Conservation (phyloP, 2,888 invertebrate genomes). For the Anoplius nigerrimus region DNA sequence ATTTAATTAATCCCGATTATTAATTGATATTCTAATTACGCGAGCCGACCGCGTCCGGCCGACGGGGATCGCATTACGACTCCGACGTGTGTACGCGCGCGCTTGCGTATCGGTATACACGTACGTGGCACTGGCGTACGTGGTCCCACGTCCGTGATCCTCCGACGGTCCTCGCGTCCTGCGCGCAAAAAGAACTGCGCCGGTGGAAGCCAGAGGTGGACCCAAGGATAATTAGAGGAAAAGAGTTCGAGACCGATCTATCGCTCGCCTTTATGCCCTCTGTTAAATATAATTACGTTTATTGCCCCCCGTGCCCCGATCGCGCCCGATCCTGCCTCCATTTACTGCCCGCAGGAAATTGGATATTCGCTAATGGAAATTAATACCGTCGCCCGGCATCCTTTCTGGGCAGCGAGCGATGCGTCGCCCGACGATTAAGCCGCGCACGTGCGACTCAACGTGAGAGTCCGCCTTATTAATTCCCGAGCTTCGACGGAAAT, state of each 20-base stretch:
- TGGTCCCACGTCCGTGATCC: no score
- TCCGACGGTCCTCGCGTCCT: no score
- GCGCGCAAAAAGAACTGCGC: slow-evolving; percentile 27
- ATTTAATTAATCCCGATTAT: slow-evolving; percentile 61
- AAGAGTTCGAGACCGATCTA: slow-evolving; percentile 55
- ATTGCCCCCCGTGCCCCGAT: slow-evolving; percentile 48
- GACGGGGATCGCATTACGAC: slow-evolving; percentile 40
- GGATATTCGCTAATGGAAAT: slow-evolving; percentile 66
- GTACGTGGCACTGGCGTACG: neutral
- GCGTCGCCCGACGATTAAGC: slow-evolving; percentile 29
- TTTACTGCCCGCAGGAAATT: slow-evolving; percentile 63
- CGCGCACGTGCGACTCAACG: neutral
- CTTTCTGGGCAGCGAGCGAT: slow-evolving; percentile 26
- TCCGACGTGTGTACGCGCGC: slow-evolving; percentile 8
- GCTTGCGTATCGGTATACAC: neutral
- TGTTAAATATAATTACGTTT: slow-evolving; percentile 70
- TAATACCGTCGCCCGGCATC: slow-evolving; percentile 50
- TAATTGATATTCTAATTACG: slow-evolving; percentile 67
- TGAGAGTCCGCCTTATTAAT: no score
- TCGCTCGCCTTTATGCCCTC: slow-evolving; percentile 60
- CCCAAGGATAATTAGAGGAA: slow-evolving; percentile 13
- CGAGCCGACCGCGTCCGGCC: slow-evolving; percentile 37
- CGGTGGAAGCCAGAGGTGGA: neutral
- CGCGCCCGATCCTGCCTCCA: slow-evolving; percentile 32
- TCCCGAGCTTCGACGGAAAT: no score